These are phyloP conservation scores for Lordiphosa stackelbergi DNA, from an alignment of 1,140 invertebrate genomes.

Conservation along the genomic window DNA sequence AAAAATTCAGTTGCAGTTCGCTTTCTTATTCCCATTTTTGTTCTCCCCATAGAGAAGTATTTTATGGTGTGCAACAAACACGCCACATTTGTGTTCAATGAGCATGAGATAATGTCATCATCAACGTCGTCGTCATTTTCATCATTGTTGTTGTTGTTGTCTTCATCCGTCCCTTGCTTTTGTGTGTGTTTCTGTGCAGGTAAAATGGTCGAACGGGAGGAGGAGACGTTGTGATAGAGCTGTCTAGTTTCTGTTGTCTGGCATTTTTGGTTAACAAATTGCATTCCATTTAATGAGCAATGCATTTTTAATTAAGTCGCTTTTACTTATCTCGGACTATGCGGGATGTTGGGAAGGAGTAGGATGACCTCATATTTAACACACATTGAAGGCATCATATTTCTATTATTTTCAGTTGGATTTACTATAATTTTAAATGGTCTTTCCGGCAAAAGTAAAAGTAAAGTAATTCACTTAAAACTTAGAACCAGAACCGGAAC, in stretches of 20 bases:
- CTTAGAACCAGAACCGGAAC: no score
- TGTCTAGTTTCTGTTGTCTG: conserved; percentile 41
- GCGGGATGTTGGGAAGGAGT: not conserved
- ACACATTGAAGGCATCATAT: not conserved
- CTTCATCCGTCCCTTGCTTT: conserved; percentile 5
- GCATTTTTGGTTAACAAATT: conserved; percentile 44
- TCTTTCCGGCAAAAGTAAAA: no score
- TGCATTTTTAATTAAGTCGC: conserved; percentile 61
- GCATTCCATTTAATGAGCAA: conserved; percentile 59
- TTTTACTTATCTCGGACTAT: not conserved
- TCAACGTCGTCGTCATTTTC: conserved; percentile 48
- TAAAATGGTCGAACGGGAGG: conserved; percentile 10
- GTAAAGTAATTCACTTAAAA: no score
- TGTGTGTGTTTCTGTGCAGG: conserved; percentile 38
- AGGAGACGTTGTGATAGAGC: not conserved
- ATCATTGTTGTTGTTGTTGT: conserved; percentile 10
- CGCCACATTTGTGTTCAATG: conserved; percentile 73
- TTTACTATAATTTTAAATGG: no score
- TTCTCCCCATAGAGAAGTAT: conserved; percentile 13
- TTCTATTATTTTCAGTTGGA: no score
- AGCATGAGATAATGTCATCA: conserved; percentile 73
- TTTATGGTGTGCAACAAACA: conserved; percentile 67
- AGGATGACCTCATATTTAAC: not conserved
- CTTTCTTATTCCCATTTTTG: conserved; percentile 4
- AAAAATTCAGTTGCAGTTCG: conserved; percentile 5